Base-by-base conservation (phyloP, 2,797 vertebrate species). In the Neostethus bicornis region DNA sequence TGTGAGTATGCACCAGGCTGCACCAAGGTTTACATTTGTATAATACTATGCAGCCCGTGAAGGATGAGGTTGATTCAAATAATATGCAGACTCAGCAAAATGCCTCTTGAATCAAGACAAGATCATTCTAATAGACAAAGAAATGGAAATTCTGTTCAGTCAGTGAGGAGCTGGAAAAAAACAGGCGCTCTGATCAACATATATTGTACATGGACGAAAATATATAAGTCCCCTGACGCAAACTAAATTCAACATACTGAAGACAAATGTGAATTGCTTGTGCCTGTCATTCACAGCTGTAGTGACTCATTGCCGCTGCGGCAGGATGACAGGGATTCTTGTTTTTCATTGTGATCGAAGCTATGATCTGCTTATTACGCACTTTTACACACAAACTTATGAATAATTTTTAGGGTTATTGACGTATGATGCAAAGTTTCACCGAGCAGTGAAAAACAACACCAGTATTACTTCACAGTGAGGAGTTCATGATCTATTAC, bases 1-100 rank as follows among this genome's bases (percentile, higher is more conserved):
- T 32, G 29, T 52, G 11, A n/a, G 9, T 37, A 21, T 1, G 9
- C 49, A 65, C 45, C 19, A 42, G 39, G 41, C 21, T 20, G 14
- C 61, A 23, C 16, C 23, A 35, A 16, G 20, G 19, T 24, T 32
- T 50, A 59, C 48, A 25, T 41, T 32, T 34, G 31, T 49, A 32
- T 21, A 34, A 32, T 28, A 32, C 28, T 34, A 0, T 32, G 49
- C 41, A 61, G 39, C 31, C 34, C 47, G 37, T 45, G 54, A 66
- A 43, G 44, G 49, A 57, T 39, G 31, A 60, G 28, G 24, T 45
- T 41, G 46, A 66, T 44, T 46, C 58, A 61, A 23, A 57, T 35
- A 20, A 21, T 41, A 23, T 46, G 72, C 72, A 53, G 34, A 45
- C 61, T 70, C 68, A 68, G 68, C 70, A 73, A 53, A 72, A 69